These are phyloP conservation scores for Ispidina picta DNA, from an alignment of 2,797 vertebrate species.

Conservation along the genomic window DNA sequence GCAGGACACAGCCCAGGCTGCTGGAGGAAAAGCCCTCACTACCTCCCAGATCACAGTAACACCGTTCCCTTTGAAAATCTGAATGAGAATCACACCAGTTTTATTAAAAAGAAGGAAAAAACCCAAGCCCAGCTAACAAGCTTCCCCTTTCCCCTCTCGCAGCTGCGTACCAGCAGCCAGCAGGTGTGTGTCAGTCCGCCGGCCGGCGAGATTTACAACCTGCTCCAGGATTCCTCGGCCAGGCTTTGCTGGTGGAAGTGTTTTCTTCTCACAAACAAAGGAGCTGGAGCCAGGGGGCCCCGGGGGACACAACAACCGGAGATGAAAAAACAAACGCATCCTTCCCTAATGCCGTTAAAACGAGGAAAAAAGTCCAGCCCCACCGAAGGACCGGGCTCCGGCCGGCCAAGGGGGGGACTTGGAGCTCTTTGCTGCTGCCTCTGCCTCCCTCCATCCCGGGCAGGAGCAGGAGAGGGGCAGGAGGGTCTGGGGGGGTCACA, in stretches of 20 bases:
- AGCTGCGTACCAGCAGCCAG: conserved; percentile 30
- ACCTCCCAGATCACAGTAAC: neutral
- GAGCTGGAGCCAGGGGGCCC: neutral
- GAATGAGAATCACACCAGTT: conserved; percentile 7
- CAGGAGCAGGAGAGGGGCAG: neutral
- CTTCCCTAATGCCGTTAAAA: neutral
- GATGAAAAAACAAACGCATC: conserved; percentile 46
- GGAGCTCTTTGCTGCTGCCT: neutral
- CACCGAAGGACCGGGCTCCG: neutral
- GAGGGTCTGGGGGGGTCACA: neutral
- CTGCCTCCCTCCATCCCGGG: neutral
- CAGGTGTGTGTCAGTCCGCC: conserved; percentile 49
- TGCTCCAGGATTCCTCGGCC: conserved; percentile 50
- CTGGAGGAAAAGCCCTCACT: conserved; percentile 17
- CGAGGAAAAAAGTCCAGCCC: neutral
- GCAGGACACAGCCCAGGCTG: neutral
- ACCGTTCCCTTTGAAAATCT: conserved; percentile 7
- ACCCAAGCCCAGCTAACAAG: neutral
- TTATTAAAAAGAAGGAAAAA: conserved; percentile 5
- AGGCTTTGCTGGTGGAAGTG: neutral
- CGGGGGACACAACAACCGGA: conserved; percentile 36
- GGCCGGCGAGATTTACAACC: conserved; percentile 65
- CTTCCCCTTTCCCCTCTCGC: conserved; percentile 3
- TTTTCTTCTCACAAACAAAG: conserved; percentile 58
- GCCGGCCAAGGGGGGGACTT: neutral